Percentiles rank a stretch among this genome's conserved stretches.
These are phyloP conservation scores for Hypotaenidia okinawae DNA, from an alignment of 2,797 vertebrate species.

Conservation along the genomic window DNA sequence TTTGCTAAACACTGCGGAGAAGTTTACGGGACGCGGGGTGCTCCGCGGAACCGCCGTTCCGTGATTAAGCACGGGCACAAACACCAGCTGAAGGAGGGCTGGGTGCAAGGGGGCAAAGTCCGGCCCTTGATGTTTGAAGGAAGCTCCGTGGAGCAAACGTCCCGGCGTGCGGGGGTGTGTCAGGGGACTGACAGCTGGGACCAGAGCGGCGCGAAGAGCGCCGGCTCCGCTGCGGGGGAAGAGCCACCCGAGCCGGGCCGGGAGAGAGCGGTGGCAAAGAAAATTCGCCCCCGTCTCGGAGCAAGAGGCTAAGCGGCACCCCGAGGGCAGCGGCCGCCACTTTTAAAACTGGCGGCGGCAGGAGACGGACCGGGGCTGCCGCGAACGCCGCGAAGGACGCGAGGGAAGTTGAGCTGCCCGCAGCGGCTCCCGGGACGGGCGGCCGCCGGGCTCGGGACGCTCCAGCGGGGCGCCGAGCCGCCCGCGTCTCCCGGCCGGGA, in stretches of 20 bases:
- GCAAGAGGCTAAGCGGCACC: not conserved
- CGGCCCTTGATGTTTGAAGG: not conserved
- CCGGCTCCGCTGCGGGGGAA: not conserved
- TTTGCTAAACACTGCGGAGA: not conserved
- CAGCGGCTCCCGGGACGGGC: not conserved
- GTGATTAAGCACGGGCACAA: not conserved
- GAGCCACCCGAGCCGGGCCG: fast-evolving
- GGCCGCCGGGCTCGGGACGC: not conserved
- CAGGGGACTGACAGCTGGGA: not conserved
- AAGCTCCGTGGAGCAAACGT: not conserved
- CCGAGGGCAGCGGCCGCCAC: not conserved
- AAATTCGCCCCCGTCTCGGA: not conserved
- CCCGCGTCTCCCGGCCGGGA: not conserved
- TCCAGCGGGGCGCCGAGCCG: not conserved
- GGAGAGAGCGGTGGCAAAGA: no score
- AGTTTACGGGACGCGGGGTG: not conserved
- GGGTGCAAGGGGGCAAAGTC: constrained; percentile 4
- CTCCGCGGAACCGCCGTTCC: not conserved
- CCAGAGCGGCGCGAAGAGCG: not conserved
- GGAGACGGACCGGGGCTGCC: not conserved
- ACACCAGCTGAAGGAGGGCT: not conserved
- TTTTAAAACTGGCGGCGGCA: not conserved
- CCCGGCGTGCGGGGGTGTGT: not conserved
- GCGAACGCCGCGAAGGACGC: not conserved
- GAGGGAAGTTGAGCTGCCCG: not conserved